phyloP scores from a whole-genome alignment of 2,797 vertebrate species.

The Hydrocynus forskahlii region DNA sequence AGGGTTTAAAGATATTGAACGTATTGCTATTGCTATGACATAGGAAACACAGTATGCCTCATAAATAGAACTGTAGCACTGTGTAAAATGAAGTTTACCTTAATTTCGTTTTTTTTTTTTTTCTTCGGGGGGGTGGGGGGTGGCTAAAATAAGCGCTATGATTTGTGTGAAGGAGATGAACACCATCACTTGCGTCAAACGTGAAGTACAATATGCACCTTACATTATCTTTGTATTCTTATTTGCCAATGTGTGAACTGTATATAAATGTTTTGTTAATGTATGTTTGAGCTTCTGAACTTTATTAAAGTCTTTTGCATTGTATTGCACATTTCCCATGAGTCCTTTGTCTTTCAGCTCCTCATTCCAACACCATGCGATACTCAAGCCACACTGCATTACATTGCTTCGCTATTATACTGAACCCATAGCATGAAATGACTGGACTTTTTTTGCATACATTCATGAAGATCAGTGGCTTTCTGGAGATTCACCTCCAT shows the following conservation, averaged over 20 bases:
- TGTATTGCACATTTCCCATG: slow-evolving; percentile 77
- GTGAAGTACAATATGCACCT: slow-evolving; percentile 85
- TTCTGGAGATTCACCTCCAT: background rate
- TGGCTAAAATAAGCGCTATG: slow-evolving; percentile 64
- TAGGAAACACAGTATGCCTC: slow-evolving; percentile 78
- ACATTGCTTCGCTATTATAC: background rate
- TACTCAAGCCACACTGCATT: background rate
- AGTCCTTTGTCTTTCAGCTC: slow-evolving; percentile 73
- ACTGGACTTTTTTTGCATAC: background rate
- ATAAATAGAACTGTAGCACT: slow-evolving; percentile 80
- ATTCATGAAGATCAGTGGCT: background rate
- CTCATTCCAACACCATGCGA: slow-evolving; percentile 1
- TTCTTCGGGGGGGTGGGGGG: background rate
- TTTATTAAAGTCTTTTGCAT: slow-evolving; percentile 90
- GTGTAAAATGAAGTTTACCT: slow-evolving; percentile 79
- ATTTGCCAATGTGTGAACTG: slow-evolving; percentile 84
- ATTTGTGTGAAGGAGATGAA: slow-evolving; percentile 72
- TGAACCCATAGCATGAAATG: background rate
- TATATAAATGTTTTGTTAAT: slow-evolving; percentile 83
- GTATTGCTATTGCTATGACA: slow-evolving; percentile 77
- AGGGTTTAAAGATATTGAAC: slow-evolving; percentile 81
- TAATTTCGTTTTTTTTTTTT: slow-evolving; percentile 66
- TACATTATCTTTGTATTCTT: slow-evolving; percentile 83
- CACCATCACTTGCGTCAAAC: slow-evolving; percentile 81
- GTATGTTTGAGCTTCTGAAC: slow-evolving; percentile 86